Evolutionary conservation across 2,113 vertebrate genomes (phyloP), one percentile per base, ranked within the genome.

Genomic region (Petrocephalus zakoni): DNA sequence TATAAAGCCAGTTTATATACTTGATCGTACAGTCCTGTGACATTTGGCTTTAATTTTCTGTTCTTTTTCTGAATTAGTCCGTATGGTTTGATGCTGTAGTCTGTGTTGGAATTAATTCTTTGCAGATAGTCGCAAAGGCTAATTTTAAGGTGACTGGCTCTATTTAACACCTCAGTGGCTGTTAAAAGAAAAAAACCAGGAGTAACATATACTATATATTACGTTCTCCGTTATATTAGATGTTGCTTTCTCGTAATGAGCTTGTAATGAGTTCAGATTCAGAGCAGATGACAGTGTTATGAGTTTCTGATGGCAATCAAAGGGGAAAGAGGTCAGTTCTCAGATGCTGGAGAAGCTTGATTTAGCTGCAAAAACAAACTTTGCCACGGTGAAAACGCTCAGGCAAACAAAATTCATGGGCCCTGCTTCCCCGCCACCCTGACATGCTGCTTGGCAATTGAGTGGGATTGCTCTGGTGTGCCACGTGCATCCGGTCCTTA

Each of bases 311-410:
- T 47, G 87, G 58, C 37, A 61, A 61, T 37, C 81, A 88, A 58
- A 78, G 13, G 34, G 34, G 9, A 22, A 25, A 7, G 49, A 19
- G 61, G 49, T 0, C n/a, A 22, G 46, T n/a, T n/a, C 21, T 29
- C 46, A 25, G 21, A 84, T 52, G 46, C 22, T 19, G 7, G 11
- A 25, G 49, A 85, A 51, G 82, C 46, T 85, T 85, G 49, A 85
- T 55, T 88, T 88, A 56, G 49, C 75, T 82, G 52, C 42, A 55
- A 52, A 53, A 88, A 82, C 29, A 82, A 88, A 87, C 37, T 4
- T 17, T 42, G 25, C 17, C 29, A 88, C n/a, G 10, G 56, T 87
- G 55, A 85, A 29, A 25, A 37, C 2, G 37, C 4, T 9, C 47
- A 22, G 5, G 68, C 51, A 88, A 56, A 81, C 34, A 82, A 56